A percentile compares a stretch with the other conserved stretches of the same genome.
Evolutionary conservation across 2,797 vertebrate species (phyloP).

Genomic region (Amblyraja radiata): DNA sequence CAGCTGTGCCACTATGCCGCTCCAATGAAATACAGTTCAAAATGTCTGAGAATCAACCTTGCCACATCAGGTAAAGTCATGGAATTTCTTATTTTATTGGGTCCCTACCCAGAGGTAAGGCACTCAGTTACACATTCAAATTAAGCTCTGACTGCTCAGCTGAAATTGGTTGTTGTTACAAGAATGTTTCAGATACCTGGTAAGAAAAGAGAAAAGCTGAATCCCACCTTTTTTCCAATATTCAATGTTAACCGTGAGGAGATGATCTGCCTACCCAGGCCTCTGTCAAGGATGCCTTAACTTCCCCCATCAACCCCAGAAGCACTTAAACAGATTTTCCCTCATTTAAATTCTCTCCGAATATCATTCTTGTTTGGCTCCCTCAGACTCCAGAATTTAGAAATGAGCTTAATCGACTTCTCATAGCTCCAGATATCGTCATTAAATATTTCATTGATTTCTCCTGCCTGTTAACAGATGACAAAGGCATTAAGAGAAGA

Average conservation of each 20-base stretch:
- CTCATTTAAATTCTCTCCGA: not conserved
- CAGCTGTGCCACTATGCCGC: too few species aligned
- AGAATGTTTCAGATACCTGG: not conserved
- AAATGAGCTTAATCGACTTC: not conserved
- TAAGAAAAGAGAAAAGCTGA: not conserved
- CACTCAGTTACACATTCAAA: not conserved
- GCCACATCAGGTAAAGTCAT: too few species aligned
- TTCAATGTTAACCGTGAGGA: not conserved
- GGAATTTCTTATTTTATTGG: too few species aligned
- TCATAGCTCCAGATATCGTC: not conserved
- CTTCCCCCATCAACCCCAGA: not conserved
- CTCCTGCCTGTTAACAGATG: not conserved
- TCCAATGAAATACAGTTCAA: too few species aligned
- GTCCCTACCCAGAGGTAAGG: not conserved
- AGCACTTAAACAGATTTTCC: not conserved
- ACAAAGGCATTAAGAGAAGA: not conserved
- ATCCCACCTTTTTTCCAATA: not conserved
- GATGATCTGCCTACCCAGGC: not conserved
- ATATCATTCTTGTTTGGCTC: not conserved
- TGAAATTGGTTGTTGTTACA: not conserved
- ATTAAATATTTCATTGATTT: not conserved
- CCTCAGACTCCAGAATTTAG: not conserved
- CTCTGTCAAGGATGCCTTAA: not conserved
- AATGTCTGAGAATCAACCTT: too few species aligned
- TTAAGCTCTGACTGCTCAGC: not conserved